Evolutionary conservation across 1,140 invertebrate genomes (phyloP).

Genomic region (Macrocentrus cingulum): DNA sequence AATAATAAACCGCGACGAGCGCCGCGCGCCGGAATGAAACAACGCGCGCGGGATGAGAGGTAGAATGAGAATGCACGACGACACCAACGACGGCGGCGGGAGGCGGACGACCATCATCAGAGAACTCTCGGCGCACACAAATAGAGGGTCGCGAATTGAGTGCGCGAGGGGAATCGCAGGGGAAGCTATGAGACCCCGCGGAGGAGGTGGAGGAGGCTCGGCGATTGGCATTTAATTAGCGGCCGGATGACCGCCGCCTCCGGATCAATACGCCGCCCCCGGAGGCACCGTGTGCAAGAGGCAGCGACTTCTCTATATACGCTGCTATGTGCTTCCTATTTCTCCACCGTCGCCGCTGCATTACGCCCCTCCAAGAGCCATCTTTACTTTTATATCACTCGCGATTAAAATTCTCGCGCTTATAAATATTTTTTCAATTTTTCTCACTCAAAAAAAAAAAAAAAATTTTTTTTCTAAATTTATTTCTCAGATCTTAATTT

Average conservation of each 20-base stretch:
- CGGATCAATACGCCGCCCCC: constrained; percentile 53
- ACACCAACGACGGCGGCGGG: background rate
- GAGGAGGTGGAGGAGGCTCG: constrained; percentile 43
- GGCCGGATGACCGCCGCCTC: constrained; percentile 57
- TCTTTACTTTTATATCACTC: background rate
- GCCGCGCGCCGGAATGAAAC: constrained; percentile 27
- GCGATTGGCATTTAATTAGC: constrained; percentile 62
- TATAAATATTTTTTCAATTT: no score
- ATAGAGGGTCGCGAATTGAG: constrained; percentile 42
- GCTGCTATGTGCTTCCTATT: background rate
- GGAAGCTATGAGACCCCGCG: constrained; percentile 27
- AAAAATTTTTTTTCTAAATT: no score
- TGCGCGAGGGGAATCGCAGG: constrained; percentile 26
- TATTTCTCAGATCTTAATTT: no score
- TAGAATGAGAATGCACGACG: constrained; percentile 14
- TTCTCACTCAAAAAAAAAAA: no score
- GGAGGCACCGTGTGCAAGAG: constrained; percentile 55
- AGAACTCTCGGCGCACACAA: constrained; percentile 10
- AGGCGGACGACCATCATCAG: constrained; percentile 5
- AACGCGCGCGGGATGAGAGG: constrained; percentile 28
- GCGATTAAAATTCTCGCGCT: background rate
- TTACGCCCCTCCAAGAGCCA: background rate
- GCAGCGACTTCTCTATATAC: constrained; percentile 38
- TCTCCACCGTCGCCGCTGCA: background rate
- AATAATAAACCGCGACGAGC: constrained; percentile 23